Conservation (phyloP, 1,140 invertebrate species). For the Penaeus indicus region DNA sequence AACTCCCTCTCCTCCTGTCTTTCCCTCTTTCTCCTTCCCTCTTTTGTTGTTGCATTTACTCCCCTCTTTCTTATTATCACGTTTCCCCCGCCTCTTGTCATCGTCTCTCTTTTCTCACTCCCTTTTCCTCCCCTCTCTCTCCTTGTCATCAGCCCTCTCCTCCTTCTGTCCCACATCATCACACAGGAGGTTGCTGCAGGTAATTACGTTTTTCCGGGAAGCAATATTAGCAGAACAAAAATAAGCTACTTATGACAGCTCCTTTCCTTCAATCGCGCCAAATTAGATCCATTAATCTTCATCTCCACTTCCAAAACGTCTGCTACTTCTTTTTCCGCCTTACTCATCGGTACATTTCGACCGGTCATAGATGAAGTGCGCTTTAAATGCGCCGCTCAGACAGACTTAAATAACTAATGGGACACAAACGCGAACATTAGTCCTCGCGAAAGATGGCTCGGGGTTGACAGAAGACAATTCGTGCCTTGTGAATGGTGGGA, state of each 20-base stretch:
- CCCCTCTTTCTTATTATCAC: neutral
- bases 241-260: constrained; percentile 52
- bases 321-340: neutral
- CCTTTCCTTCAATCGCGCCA: neutral
- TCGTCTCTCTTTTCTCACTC: neutral
- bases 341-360: no score
- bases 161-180: constrained; percentile 3
- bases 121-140: neutral
- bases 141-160: neutral
- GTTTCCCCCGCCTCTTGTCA: neutral
- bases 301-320: neutral
- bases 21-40: neutral
- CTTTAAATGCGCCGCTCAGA: no score
- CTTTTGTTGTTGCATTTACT: neutral
- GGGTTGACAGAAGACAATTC: constrained; percentile 39
- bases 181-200: constrained; percentile 36
- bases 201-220: constrained; percentile 55
- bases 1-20: neutral
- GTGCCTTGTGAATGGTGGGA: constrained; percentile 52
- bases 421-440: no score
- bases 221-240: constrained; percentile 45
- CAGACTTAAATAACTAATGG: no score
- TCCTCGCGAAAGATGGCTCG: no score
- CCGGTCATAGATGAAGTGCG: no score
- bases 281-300: neutral